A percentile compares a stretch with the other conserved stretches of the same genome.
These are phyloP conservation scores for Pyrocephalus nanus DNA, from an alignment of 2,797 vertebrate genomes.

Conservation along the genomic window DNA sequence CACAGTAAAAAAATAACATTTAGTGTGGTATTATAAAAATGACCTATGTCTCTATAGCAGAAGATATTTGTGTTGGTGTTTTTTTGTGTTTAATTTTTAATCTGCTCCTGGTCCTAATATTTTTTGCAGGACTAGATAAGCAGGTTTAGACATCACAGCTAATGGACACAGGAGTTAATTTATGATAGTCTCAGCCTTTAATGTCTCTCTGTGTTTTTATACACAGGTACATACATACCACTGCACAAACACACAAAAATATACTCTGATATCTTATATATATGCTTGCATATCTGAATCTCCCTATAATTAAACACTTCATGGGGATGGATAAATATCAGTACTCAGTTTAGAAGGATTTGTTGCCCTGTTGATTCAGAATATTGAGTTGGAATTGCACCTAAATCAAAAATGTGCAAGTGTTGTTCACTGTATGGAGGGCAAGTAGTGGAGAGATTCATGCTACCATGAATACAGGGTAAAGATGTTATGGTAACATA, in stretches of 20 bases:
- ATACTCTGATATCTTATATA: too few species aligned
- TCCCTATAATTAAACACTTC: neutral
- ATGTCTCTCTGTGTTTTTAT: neutral
- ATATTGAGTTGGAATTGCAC: neutral
- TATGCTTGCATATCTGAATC: too few species aligned
- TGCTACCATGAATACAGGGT: neutral
- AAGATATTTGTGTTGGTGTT: accelerated
- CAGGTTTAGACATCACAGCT: neutral
- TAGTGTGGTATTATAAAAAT: neutral
- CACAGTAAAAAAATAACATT: neutral
- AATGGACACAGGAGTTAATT: neutral
- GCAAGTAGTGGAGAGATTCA: neutral
- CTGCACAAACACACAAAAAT: neutral
- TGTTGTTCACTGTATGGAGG: neutral
- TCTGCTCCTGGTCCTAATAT: neutral
- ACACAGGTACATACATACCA: neutral
- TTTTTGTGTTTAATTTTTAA: neutral
- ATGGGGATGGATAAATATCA: neutral
- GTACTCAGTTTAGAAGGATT: neutral
- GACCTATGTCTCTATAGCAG: accelerated
- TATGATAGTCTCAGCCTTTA: neutral
- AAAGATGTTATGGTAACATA: neutral
- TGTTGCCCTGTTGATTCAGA: neutral
- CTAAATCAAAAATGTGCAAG: neutral
- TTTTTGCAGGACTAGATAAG: neutral